A percentile compares a stretch with the other conserved stretches of the same genome.
These are phyloP conservation scores for Peromyscus nudipes DNA, from an alignment of 2,797 vertebrate genomes.

Conservation along the genomic window DNA sequence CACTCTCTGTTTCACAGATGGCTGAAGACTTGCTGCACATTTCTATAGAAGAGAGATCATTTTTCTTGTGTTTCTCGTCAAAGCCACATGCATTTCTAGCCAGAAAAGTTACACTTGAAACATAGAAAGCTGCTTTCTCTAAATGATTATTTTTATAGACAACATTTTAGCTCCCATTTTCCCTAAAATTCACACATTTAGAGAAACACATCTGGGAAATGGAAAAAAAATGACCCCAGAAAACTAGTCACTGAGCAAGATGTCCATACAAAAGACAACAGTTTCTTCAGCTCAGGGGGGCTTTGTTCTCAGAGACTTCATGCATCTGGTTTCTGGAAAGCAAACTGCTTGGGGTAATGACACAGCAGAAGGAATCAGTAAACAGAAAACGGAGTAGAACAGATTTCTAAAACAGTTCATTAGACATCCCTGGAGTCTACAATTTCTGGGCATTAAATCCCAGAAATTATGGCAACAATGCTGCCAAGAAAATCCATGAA, in stretches of 20 bases:
- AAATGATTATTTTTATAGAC: slow-evolving; percentile 30
- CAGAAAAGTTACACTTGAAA: slow-evolving; percentile 9
- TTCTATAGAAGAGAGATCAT: neutral
- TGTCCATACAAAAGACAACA: slow-evolving; percentile 29
- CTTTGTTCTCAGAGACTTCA: slow-evolving; percentile 50
- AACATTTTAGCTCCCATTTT: neutral
- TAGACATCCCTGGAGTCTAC: neutral
- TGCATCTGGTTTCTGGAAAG: slow-evolving; percentile 72
- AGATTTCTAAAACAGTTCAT: slow-evolving; percentile 64
- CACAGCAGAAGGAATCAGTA: slow-evolving; percentile 34
- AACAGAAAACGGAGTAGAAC: slow-evolving; percentile 59
- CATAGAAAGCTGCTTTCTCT: neutral
- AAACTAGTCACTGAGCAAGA: neutral
- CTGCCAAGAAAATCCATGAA: neutral
- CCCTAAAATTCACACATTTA: neutral
- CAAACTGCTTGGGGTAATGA: slow-evolving; percentile 36
- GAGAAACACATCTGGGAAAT: neutral
- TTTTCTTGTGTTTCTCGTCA: neutral
- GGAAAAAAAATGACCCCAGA: neutral
- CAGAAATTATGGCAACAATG: neutral
- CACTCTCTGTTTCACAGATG: neutral
- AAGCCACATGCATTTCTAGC: neutral
- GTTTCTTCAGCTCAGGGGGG: neutral
- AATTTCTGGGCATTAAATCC: neutral
- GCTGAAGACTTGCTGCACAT: neutral